phyloP scores from a whole-genome alignment of 2,888 invertebrate genomes.

The Theodoxus fluviatilis region DNA sequence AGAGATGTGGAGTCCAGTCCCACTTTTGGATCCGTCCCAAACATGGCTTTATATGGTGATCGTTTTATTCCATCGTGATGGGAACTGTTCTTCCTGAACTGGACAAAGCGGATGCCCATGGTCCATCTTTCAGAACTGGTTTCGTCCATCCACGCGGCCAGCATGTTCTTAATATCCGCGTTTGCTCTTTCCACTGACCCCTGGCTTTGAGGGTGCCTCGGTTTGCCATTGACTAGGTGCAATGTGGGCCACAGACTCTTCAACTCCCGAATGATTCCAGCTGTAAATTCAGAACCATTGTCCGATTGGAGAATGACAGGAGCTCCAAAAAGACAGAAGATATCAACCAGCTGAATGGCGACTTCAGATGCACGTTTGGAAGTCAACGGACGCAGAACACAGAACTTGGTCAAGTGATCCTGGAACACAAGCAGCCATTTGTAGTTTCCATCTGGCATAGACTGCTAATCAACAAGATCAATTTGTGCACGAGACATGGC shows the following conservation, averaged over 20 bases:
- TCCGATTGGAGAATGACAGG: conserved; percentile 24
- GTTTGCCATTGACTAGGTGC: conserved; percentile 32
- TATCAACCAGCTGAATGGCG: conserved; percentile 11
- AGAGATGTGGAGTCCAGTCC: conserved; percentile 28
- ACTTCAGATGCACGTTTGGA: conserved; percentile 11
- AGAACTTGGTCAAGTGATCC: conserved; percentile 19
- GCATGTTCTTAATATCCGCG: conserved; percentile 35
- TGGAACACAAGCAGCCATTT: conserved; percentile 18
- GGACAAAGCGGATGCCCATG: conserved; percentile 29
- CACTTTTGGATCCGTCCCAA: conserved; percentile 29
- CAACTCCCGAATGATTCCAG: conserved; percentile 28
- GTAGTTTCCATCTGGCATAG: not conserved
- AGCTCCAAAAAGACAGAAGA: not conserved
- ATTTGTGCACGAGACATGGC: conserved; percentile 16
- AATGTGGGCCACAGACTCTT: conserved; percentile 33
- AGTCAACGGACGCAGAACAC: conserved; percentile 6
- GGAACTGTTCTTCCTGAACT: conserved; percentile 31
- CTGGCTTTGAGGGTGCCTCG: conserved; percentile 32
- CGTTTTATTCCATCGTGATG: conserved; percentile 28
- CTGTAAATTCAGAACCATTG: conserved; percentile 33
- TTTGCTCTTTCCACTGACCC: conserved; percentile 32
- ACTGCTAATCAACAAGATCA: conserved; percentile 20
- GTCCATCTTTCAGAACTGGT: conserved; percentile 31
- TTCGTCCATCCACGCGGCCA: conserved; percentile 34
- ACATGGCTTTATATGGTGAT: conserved; percentile 29